Evolutionary conservation across 35 echinoderm and acorn worm genomes (phyloP), one percentile per base, ranked within the genome.

Genomic region (Strongylocentrotus purpuratus): DNA sequence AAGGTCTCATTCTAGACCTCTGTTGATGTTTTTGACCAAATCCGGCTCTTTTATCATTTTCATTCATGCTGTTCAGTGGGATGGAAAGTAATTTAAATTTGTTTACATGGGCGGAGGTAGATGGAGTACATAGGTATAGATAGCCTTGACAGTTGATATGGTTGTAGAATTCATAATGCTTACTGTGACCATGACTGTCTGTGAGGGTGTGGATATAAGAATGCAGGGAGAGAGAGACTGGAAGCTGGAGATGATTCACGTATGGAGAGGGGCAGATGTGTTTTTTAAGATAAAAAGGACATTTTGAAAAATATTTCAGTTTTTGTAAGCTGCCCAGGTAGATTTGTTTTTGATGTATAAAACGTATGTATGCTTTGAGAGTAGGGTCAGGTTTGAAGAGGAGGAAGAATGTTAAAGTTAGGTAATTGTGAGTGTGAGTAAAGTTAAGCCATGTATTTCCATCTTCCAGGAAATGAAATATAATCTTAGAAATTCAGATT

Each of bases 21-120:
- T 78, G 65, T 78, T 78, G 65, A 78, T 78, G 25, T n/a, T 78
- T 78, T 78, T 78, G 65, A 78, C 65, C 65, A 78, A n/a, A 78
- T 78, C 65, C 65, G 65, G 65, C 7, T 78, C 65, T 78, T 78
- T 78, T n/a, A 28, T 78, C 20, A 22, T 78, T 78, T n/a, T 78
- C 20, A 78, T 78, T 78, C 65, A 78, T 25, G 65, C 65, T 78
- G 28, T n/a, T 78, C 65, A 78, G 28, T n/a, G 65, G 7, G 28
- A 78, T 78, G 65, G 65, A 78, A 78, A 78, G 20, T 78, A 78
- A 78, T 22, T 78, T n/a, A 28, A 78, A 78, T 78, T 78, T 78
- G 65, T 78, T 78, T 78, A 78, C 65, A n/a, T 78, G 65, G 20
- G 20, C 7, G 25, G n/a, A 28, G 1, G 50, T 55, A 9, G 11